Base-by-base conservation (phyloP, 2,113 vertebrate species). In the Patagioenas fasciata region DNA sequence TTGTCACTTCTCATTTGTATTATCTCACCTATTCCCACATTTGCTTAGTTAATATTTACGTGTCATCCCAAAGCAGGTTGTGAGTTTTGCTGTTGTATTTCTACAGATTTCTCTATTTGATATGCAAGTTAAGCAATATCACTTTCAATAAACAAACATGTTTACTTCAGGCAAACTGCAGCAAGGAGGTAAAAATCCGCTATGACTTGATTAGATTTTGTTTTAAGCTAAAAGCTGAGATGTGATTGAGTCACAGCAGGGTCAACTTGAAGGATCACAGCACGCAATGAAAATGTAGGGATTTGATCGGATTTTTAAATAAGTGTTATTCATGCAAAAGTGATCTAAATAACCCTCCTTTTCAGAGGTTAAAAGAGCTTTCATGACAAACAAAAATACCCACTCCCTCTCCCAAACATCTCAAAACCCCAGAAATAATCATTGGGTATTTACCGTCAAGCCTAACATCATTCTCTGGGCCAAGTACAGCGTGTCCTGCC, bases 131-230 rank as follows among this genome's bases (percentile, higher is more conserved):
- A 80, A 92, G 32, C 18, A 56, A 13, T 85, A 20, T 57, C 6
- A 53, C 26, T 87, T 75, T 38, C 73, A 80, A 47, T 65, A 96
- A 89, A 83, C n/a, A 81, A 86, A 70, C 14, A 21, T 42, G 11
- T 69, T 78, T 93, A 51, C 66, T 75, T 91, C 67, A 83, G 47
- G n/a, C 71, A 73, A 75, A 75, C 36, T 71, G 66, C 47, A 84
- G 20, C 73, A 87, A 70, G 56, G 66, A 67, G 19, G 15, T 21
- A 58, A 89, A 78, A 42, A 56, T 62, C 62, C 73, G n/a, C 47
- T 70, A 13, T 80, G 60, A 70, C 66, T 82, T 85, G 78, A 89
- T 91, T 87, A 73, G 73, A 82, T 82, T 93, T 92, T 67, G 20
- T 50, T 61, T 87, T 80, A 89, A 87, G 31, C 29, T 89, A 54